Evolutionary conservation across 1,140 invertebrate species (phyloP), one percentile per base, ranked within the genome.

Genomic region (Trichogramma pretiosum): DNA sequence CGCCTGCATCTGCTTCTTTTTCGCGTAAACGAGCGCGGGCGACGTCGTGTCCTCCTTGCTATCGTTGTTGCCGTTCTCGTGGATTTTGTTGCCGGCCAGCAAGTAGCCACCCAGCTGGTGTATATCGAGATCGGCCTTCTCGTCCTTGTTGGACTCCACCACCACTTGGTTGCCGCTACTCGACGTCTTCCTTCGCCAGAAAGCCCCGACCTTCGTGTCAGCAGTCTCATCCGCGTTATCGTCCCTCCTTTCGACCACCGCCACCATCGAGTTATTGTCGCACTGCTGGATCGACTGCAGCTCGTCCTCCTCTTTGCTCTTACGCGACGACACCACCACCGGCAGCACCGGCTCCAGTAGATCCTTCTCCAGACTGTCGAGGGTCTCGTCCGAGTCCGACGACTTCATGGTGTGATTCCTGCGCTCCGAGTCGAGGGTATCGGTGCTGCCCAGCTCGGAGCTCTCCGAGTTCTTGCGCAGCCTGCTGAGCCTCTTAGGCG

Each of bases 351-450:
- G 46, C 11, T 69, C 63, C 23, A 64, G 67, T 23, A 64, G 28
- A 21, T 71, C 67, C 38, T 66, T 68, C 26, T 72, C 70, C 2
- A 72, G 55, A 47, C 70, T 72, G 32, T 72, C 70, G 24, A 72
- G 47, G 5, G 68, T 71, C 39, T 72, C 69, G 1, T 64, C 68
- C 35, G 67, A 71, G 35, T 65, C 68, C 0, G 65, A 69, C 9
- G 62, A 68, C 23, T 70, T 70, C 17, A 28, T 37, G 3, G 38
- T 34, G n/a, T n/a, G n/a, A 24, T 67, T 68, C 30, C 64, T 61
- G 14, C 59, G 60, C n/a, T 71, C 67, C 0, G 65, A 70, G 35
- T 69, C 63, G 1, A 71, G 40, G 2, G 70, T 71, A 17, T 72
- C 68, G 3, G 67, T 71, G 24, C 68, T 72, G 1, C 67, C 68